Base-by-base conservation (phyloP, 1,140 invertebrate species). In the Homalodisca vitripennis region DNA sequence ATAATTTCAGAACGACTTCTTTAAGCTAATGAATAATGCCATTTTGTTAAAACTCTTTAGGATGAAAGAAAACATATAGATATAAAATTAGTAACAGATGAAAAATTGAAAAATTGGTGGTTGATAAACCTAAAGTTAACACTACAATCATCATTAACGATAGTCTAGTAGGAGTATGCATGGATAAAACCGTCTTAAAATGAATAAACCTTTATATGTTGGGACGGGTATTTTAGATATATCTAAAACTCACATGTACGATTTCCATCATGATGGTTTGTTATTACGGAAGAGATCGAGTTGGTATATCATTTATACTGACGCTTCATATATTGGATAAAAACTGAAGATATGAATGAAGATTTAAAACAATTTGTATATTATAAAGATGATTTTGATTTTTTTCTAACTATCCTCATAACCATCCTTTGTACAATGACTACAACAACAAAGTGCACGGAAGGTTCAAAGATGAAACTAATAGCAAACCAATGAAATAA, bases 21-120 rank as follows among this genome's bases (percentile, higher is more conserved):
- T 12, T 24, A 53, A 53, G 20, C 12, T 14, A 12, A 53, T 53
- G 48, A 53, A 53, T 20, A 53, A 53, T 22, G 22, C 12, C 48
- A 53, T 53, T 22, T 53, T 6, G 48, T n/a, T 14, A 53, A 53
- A 53, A 12, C 12, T 6, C 22, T 53, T 3, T 6, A 53, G 22
- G 22, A 53, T 53, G 20, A 53, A 53, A 53, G 48, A 24, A 53
- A 53, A 53, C 48, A 53, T 53, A 53, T 12, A n/a, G 20, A 22
- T n/a, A n/a, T 3, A 12, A 53, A 53, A 53, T 12, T 6, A 24
- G 22, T 22, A 13, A 13, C 6, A n/a, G 12, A 24, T 12, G 20
- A 53, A 6, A 53, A 53, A 53, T 12, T 20, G n/a, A n/a, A n/a
- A n/a, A n/a, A n/a, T n/a, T n/a, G n/a, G n/a, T 53, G 6, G 48